Conservation (phyloP, 2,888 invertebrate species). For the Dryococelus australis region DNA sequence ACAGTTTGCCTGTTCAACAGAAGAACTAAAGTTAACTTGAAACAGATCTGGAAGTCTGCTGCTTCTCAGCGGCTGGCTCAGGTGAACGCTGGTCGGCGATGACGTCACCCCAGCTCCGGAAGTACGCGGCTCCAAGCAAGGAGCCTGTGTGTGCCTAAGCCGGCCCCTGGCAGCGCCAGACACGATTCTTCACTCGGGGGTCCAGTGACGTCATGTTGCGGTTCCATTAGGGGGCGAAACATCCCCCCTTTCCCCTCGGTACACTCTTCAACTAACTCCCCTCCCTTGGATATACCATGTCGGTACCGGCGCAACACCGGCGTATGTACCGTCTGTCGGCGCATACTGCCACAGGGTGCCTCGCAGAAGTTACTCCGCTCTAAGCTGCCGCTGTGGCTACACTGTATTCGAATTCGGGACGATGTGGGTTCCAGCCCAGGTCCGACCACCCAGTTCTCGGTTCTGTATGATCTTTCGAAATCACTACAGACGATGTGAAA, state of each 20-base stretch:
- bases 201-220: constrained; percentile 16
- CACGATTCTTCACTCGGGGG: constrained; percentile 3
- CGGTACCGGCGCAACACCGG: not conserved
- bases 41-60: too few relatives aligned
- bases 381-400: too few relatives aligned
- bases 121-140: not conserved
- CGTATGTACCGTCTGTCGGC: not conserved
- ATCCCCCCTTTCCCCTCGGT: not conserved
- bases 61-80: not conserved
- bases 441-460: too few relatives aligned
- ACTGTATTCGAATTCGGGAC: too few relatives aligned
- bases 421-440: too few relatives aligned
- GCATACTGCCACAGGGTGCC: not conserved
- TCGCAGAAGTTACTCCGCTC: not conserved
- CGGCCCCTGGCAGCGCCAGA: not conserved
- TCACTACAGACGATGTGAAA: too few relatives aligned
- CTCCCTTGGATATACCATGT: not conserved
- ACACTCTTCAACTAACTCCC: not conserved
- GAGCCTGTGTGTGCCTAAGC: not conserved
- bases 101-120: not conserved
- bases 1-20: too few relatives aligned
- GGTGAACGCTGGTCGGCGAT: not conserved
- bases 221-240: constrained; percentile 16
- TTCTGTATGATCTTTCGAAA: too few relatives aligned
- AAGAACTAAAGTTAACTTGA: too few relatives aligned